These are phyloP conservation scores for Turritopsis rubra DNA, from an alignment of 30 jellyfish, hydroid and myxozoan genomes.

Conservation along the genomic window DNA sequence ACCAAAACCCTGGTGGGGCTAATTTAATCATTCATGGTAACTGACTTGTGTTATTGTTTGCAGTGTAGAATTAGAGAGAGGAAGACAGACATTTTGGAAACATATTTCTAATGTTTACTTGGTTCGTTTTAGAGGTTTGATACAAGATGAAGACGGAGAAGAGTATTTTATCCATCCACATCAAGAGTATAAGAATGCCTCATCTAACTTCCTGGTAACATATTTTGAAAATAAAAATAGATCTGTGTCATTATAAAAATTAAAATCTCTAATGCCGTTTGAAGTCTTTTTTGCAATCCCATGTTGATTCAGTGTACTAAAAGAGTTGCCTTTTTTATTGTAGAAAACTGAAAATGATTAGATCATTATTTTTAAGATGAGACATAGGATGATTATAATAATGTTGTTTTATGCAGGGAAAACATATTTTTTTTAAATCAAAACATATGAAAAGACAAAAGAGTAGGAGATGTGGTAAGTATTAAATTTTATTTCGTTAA, in stretches of 20 bases:
- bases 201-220: neutral
- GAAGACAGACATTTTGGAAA: no score
- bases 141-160: constrained; percentile 55
- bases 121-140: constrained; percentile 47
- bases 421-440: neutral
- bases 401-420: neutral
- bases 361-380: neutral
- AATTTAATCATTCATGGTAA: no score
- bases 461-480: neutral
- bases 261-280: neutral
- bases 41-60: no score
- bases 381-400: neutral
- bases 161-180: constrained; percentile 53
- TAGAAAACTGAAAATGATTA: neutral
- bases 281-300: no score
- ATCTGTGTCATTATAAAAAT: neutral
- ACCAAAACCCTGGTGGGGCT: no score
- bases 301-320: no score
- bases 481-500: no score
- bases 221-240: neutral
- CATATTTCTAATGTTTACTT: neutral
- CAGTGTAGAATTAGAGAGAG: no score
- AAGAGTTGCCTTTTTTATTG: no score
- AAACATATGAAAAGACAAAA: neutral
- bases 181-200: neutral